Base-by-base conservation (phyloP, 2,113 vertebrate genomes). In the Macroglossus sobrinus region DNA sequence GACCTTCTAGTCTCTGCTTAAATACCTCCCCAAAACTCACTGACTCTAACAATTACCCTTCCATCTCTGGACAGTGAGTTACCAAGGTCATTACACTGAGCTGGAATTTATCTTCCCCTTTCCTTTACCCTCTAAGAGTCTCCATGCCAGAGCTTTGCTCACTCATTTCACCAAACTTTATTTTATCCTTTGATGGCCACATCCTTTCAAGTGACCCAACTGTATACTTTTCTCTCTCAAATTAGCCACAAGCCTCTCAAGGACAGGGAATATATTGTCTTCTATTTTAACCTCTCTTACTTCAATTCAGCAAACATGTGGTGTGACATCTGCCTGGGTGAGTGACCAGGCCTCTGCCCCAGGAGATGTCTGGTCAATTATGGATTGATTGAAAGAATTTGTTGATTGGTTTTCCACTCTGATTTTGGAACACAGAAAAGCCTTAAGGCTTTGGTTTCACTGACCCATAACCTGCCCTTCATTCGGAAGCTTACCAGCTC, bases 241-340 rank as follows among this genome's bases (percentile, higher is more conserved):
- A 97, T 91, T 81, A 95, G 91, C 88, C 89, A 81, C n/a, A 91
- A 91, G 50, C 57, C 78, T 84, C 69, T 89, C n/a, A 93, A 89
- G 68, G 63, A 72, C 82, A 71, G 19, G 33, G 57, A 91, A 19
- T 38, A 9, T 84, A n/a, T n/a, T n/a, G 63, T 91, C 74, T 92
- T 96, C 64, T 93, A 78, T 94, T 97, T 96, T 96, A 96, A 94
- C 84, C 89, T 98, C 81, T 93, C 16, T 88, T 81, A 87, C 59
- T 85, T 96, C 84, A 69, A n/a, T 85, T 87, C 50, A 79, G 74
- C n/a, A 47, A 89, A 16, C 43, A 61, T 75, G 50, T 71, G 26
- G 84, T 93, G n/a, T 91, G 79, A 74, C 74, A 33, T 93, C 35
- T 59, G 68, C n/a, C 66, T 76, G 59, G 33, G 43, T 76, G 55